phyloP scores from a whole-genome alignment of 2,888 invertebrate genomes.

The Parasteatoda lunata region DNA sequence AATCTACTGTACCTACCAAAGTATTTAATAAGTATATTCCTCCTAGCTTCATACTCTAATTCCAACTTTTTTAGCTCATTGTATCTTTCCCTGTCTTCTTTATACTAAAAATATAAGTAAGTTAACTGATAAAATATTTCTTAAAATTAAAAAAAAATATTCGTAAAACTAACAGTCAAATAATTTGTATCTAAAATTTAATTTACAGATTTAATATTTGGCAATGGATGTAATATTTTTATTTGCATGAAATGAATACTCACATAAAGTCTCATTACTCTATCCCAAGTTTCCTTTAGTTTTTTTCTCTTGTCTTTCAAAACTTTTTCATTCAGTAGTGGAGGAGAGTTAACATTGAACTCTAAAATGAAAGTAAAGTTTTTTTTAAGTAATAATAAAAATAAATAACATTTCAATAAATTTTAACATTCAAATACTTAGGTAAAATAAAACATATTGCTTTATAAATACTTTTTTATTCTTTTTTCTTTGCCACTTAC shows the following conservation, averaged over 20 bases:
- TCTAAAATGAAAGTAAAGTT: slow-evolving; percentile 78
- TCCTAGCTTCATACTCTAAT: slow-evolving; percentile 91
- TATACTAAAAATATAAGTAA: slow-evolving; percentile 76
- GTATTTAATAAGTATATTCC: slow-evolving; percentile 90
- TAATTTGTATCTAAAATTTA: not conserved
- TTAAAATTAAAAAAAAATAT: not conserved
- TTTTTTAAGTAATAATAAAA: not conserved
- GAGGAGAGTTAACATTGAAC: slow-evolving; percentile 94
- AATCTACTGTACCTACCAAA: slow-evolving; percentile 78
- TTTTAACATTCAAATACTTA: not conserved
- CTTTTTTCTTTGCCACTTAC: slow-evolving; percentile 78
- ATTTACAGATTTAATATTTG: not conserved
- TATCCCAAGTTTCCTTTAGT: slow-evolving; percentile 93
- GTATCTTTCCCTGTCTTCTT: slow-evolving; percentile 96
- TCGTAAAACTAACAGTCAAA: not conserved
- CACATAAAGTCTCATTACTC: slow-evolving; percentile 95
- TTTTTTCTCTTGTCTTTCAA: slow-evolving; percentile 97
- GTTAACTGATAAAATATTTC: not conserved
- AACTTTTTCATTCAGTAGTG: slow-evolving; percentile 96
- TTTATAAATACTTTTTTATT: not conserved
- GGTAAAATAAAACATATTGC: not conserved
- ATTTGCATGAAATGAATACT: slow-evolving; percentile 70
- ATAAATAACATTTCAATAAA: not conserved
- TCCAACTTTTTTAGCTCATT: slow-evolving; percentile 91
- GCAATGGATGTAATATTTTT: no score